These are phyloP conservation scores for Leptodactylus fallax DNA, from an alignment of 2,797 vertebrate genomes.

Conservation along the genomic window DNA sequence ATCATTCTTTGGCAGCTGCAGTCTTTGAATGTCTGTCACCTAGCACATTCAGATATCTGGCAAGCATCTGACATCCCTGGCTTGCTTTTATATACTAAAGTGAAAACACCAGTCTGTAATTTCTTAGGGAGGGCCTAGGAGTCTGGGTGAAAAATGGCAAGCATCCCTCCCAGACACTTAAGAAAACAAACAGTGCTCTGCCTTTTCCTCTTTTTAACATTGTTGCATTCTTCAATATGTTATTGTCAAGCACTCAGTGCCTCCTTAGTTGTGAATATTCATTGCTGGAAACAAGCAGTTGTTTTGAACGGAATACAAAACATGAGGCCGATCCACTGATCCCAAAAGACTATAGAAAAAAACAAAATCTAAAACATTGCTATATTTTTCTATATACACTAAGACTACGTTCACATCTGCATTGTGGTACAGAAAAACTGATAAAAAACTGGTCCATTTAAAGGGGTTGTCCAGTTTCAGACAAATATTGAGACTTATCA, in stretches of 20 bases:
- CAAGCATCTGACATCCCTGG: conserved; percentile 65
- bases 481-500: too few species aligned
- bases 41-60: conserved; percentile 63
- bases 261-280: neutral
- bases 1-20: conserved; percentile 50
- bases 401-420: too few species aligned
- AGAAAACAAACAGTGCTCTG: conserved; percentile 53
- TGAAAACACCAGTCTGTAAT: conserved; percentile 67
- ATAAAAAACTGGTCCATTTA: too few species aligned
- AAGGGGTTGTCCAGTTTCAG: too few species aligned
- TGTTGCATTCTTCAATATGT: neutral
- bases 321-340: too few species aligned
- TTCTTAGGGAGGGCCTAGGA: conserved; percentile 65
- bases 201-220: conserved; percentile 47
- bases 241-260: conserved; percentile 16
- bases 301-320: too few species aligned
- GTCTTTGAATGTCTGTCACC: conserved; percentile 35
- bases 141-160: conserved; percentile 58
- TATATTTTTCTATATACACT: too few species aligned
- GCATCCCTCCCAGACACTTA: conserved; percentile 58
- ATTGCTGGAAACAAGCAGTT: neutral
- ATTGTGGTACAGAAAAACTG: too few species aligned
- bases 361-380: too few species aligned
- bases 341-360: too few species aligned
- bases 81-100: conserved; percentile 58